Percentiles rank a stretch among this genome's conserved stretches.
phyloP scores from a whole-genome alignment of 2,113 vertebrate genomes.

The Dicaeum eximium region DNA sequence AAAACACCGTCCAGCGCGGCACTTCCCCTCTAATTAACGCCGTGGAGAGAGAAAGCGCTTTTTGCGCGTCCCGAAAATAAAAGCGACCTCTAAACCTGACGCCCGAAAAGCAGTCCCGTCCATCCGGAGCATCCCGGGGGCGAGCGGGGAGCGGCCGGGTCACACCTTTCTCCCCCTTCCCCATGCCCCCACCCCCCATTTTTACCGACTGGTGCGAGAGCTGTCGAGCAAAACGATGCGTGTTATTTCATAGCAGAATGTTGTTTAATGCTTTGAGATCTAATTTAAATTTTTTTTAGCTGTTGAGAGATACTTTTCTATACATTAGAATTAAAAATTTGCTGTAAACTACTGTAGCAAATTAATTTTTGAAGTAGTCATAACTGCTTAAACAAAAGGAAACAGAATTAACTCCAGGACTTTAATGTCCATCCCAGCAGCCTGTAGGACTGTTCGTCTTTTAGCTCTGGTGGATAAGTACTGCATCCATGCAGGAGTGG shows the following conservation, averaged over 20 bases:
- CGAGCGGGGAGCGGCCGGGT: background rate
- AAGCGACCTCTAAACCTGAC: background rate
- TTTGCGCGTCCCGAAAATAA: background rate
- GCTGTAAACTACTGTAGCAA: conserved; percentile 55
- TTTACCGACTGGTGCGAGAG: background rate
- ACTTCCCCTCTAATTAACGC: background rate
- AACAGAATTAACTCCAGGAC: background rate
- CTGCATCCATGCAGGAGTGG: background rate
- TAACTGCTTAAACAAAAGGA: background rate
- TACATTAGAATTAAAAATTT: conserved; percentile 66
- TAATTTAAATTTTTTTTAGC: background rate
- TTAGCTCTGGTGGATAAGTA: background rate
- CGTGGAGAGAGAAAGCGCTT: background rate
- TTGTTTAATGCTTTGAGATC: conserved; percentile 39
- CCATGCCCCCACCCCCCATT: background rate
- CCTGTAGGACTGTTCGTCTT: background rate
- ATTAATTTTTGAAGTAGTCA: background rate
- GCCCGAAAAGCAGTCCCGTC: background rate
- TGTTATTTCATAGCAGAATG: background rate
- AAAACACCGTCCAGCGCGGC: background rate
- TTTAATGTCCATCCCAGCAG: background rate
- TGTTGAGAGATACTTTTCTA: conserved; percentile 29
- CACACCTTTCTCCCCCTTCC: background rate
- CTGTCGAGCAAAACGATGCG: background rate
- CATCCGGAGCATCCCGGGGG: background rate